Conservation (phyloP, 1,140 invertebrate species). For the Micrasema minimum region DNA sequence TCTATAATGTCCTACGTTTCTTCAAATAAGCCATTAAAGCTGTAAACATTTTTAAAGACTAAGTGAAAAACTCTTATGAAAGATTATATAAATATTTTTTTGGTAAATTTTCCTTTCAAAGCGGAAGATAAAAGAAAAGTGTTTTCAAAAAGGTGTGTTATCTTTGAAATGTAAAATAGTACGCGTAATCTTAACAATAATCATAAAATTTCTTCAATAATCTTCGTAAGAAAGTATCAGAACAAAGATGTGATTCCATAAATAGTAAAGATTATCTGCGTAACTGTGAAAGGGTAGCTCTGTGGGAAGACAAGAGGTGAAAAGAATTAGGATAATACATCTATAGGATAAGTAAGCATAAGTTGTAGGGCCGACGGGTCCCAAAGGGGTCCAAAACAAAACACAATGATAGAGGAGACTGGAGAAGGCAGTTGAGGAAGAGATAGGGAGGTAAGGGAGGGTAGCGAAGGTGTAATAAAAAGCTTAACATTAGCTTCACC, state of each 20-base stretch:
- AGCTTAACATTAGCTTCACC: slow-evolving; percentile 47
- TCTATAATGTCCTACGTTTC: too few relatives aligned
- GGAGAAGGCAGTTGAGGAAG: background rate
- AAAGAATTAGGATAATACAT: slow-evolving; percentile 22
- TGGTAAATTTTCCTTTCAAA: too few relatives aligned
- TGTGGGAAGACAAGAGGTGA: background rate
- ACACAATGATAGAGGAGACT: slow-evolving; percentile 21
- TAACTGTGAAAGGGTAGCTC: slow-evolving; percentile 17
- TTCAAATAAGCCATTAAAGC: too few relatives aligned
- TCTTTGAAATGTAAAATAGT: too few relatives aligned
- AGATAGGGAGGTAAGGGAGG: background rate
- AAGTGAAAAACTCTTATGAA: too few relatives aligned
- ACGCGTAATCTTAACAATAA: too few relatives aligned
- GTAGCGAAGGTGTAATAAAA: slow-evolving; percentile 45
- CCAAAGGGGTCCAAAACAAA: slow-evolving; percentile 15
- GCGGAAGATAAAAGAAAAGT: too few relatives aligned
- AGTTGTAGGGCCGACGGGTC: slow-evolving; percentile 23
- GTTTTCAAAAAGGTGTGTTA: too few relatives aligned
- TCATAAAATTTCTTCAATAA: background rate
- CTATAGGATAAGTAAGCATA: slow-evolving; percentile 32
- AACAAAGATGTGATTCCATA: slow-evolving; percentile 17
- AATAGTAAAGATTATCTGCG: slow-evolving; percentile 28
- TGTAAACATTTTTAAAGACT: too few relatives aligned
- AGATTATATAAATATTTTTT: too few relatives aligned
- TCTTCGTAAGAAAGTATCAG: background rate